Conservation (phyloP, 1,140 invertebrate genomes). For the Lasioglossum albipes region DNA sequence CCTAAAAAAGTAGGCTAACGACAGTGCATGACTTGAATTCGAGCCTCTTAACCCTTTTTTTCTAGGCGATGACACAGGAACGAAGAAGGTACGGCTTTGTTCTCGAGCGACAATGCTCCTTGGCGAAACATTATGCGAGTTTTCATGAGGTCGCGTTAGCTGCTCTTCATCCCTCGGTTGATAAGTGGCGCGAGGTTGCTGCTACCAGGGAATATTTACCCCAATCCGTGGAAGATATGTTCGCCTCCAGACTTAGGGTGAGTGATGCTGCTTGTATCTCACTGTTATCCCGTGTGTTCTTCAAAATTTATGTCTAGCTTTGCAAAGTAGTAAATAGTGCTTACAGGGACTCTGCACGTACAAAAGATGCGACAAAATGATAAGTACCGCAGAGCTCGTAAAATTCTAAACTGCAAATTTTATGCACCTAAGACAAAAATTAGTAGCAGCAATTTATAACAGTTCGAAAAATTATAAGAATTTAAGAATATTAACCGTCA, state of each 20-base stretch:
- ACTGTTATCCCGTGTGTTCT: not conserved
- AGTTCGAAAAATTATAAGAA: no score
- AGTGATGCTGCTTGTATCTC: slow-evolving; percentile 44
- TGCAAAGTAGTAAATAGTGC: not conserved
- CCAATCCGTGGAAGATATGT: slow-evolving; percentile 89
- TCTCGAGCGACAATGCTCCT: slow-evolving; percentile 92
- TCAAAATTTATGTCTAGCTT: not conserved
- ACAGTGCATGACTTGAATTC: not conserved
- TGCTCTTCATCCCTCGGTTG: slow-evolving; percentile 89
- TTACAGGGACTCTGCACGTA: not conserved
- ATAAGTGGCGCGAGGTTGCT: slow-evolving; percentile 93
- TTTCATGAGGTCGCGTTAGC: slow-evolving; percentile 90
- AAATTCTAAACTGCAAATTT: no score
- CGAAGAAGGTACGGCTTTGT: slow-evolving; percentile 95
- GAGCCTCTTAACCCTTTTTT: slow-evolving; percentile 30
- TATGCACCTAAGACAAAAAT: no score
- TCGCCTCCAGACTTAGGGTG: slow-evolving; percentile 87
- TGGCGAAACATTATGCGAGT: slow-evolving; percentile 94
- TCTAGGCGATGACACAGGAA: slow-evolving; percentile 95
- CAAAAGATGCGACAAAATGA: no score
- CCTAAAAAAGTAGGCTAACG: not conserved
- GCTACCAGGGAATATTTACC: slow-evolving; percentile 91
- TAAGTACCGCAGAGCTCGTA: no score
- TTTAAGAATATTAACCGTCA: no score
- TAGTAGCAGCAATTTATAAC: no score